phyloP scores from a whole-genome alignment of 2,113 vertebrate genomes.

The Athene noctua region DNA sequence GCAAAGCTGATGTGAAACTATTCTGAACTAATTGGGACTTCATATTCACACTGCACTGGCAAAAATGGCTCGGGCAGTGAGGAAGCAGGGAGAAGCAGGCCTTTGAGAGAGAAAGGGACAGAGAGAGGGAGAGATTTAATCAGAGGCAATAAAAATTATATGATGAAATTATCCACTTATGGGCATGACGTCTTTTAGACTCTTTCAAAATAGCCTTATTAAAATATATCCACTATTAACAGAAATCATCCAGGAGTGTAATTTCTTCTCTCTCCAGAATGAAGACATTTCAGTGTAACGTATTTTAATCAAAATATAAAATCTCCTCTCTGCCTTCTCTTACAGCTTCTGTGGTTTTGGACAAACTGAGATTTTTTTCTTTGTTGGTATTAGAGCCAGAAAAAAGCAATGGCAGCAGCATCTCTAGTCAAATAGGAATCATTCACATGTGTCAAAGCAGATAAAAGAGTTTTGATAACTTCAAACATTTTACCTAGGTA shows the following conservation, averaged over 20 bases:
- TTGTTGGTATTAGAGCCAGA: neutral
- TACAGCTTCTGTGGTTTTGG: neutral
- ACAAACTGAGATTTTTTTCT: neutral
- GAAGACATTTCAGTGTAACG: conserved; percentile 2
- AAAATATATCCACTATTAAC: neutral
- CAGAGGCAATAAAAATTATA: neutral
- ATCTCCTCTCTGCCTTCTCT: neutral
- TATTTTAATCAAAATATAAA: conserved; percentile 28
- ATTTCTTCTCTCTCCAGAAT: neutral
- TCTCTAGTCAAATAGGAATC: neutral
- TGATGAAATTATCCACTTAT: neutral
- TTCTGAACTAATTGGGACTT: neutral
- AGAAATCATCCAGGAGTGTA: conserved; percentile 12
- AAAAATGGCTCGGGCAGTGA: neutral
- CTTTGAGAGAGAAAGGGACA: neutral
- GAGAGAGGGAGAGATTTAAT: neutral
- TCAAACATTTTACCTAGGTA: conserved; percentile 4
- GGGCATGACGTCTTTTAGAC: neutral
- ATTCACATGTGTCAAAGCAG: neutral
- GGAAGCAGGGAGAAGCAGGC: neutral
- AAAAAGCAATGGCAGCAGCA: neutral
- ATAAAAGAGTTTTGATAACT: conserved; percentile 15
- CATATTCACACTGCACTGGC: neutral
- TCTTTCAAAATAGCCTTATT: conserved; percentile 1
- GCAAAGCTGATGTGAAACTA: neutral